Evolutionary conservation across 2,888 invertebrate genomes (phyloP).

Genomic region (Myopa testacea): DNA sequence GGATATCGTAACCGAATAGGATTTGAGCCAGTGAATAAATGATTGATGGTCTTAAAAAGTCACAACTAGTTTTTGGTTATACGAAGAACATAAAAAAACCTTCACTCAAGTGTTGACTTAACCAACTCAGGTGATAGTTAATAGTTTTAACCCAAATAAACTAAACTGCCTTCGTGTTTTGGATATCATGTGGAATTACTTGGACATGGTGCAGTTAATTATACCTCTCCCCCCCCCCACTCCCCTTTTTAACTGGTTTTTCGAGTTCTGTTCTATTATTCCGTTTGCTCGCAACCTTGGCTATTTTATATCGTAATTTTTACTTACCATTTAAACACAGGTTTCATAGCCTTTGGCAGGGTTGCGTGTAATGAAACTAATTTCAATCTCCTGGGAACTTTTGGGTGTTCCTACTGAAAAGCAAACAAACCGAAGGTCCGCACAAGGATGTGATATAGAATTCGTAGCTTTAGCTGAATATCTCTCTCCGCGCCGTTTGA

Average conservation of each 20-base stretch:
- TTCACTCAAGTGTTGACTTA: too few species aligned
- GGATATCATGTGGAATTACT: too few species aligned
- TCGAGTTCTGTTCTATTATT: background rate
- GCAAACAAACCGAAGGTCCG: background rate
- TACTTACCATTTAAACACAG: background rate
- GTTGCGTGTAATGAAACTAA: background rate
- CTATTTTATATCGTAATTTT: conserved; percentile 5
- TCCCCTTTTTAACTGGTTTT: background rate
- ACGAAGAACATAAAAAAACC: too few species aligned
- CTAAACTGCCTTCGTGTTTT: too few species aligned
- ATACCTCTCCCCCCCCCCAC: background rate
- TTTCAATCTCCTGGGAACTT: background rate
- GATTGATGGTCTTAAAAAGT: background rate
- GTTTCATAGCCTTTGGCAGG: conserved; percentile 13
- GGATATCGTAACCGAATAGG: background rate
- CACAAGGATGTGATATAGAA: background rate
- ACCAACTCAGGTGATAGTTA: too few species aligned
- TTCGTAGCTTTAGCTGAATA: background rate
- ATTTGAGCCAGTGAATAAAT: background rate
- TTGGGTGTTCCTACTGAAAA: background rate
- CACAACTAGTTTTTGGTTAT: too few species aligned
- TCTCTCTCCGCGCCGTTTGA: background rate
- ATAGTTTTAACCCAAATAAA: too few species aligned
- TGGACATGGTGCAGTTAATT: too few species aligned
- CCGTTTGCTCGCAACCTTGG: conserved; percentile 4